Conservation (phyloP, 1,140 invertebrate species). For the Psilanteris sp. region DNA sequence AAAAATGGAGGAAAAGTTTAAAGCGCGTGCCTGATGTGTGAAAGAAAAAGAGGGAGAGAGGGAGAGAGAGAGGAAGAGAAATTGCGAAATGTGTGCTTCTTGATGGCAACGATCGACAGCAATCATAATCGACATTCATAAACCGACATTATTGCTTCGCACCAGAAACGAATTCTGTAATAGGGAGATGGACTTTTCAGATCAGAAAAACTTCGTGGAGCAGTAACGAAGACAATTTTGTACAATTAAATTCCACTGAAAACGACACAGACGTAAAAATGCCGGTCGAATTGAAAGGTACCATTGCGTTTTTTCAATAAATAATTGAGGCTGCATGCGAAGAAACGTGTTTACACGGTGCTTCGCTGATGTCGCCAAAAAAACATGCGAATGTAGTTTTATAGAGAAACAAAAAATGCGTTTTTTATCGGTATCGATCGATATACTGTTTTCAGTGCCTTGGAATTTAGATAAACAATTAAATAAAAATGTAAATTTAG, state of each 20-base stretch:
- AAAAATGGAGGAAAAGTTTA: not conserved
- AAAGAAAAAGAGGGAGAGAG: not conserved
- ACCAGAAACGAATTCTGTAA: constrained; percentile 43
- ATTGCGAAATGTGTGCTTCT: constrained; percentile 10
- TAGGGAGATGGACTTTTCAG: constrained; percentile 73
- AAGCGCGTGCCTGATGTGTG: no score
- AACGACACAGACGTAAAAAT: constrained; percentile 69
- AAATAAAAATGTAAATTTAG: no score
- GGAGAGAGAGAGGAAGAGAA: not conserved
- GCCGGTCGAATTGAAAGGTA: constrained; percentile 74
- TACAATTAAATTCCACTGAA: constrained; percentile 73
- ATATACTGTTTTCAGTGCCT: constrained; percentile 6
- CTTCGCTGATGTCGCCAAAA: not conserved
- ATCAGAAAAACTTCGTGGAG: constrained; percentile 72
- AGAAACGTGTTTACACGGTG: constrained; percentile 6
- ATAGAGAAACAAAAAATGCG: constrained; percentile 7
- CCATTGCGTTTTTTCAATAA: constrained; percentile 35
- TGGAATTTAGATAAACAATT: constrained; percentile 9
- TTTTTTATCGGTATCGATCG: constrained; percentile 2
- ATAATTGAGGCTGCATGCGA: constrained; percentile 12
- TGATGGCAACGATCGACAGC: constrained; percentile 13
- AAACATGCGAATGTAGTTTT: constrained; percentile 22
- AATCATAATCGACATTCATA: constrained; percentile 42
- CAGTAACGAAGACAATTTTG: constrained; percentile 73
- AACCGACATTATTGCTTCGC: constrained; percentile 21